Evolutionary conservation across 1,140 invertebrate genomes (phyloP), one percentile per base, ranked within the genome.

Genomic region (Brachionus rotundiformis): DNA sequence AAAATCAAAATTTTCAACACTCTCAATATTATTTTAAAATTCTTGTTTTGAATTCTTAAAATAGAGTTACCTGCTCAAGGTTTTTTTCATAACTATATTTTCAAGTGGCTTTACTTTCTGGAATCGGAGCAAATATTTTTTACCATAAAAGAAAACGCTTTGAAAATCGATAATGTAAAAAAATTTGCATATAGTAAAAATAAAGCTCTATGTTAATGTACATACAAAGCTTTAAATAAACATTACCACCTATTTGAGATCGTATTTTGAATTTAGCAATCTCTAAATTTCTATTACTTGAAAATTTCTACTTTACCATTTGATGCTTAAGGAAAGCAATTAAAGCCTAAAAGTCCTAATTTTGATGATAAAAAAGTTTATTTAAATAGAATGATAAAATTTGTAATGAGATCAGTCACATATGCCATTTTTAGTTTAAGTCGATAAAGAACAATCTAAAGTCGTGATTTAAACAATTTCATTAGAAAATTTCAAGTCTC

Each of bases 151-250:
- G n/a, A 54, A 54, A 16, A 54, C 47, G 47, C 47, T 54, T 54
- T 54, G 19, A 54, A 54, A 54, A 54, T 54, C 47, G 47, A 54
- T 54, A 54, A 54, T 54, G 47, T 19, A 54, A 54, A n/a, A 23
- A 54, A 7, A 54, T 54, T 3, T 54, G 47, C 47, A 54, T 19
- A 54, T 19, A 54, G 16, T 7, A 23, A 25, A 54, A 23, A 54
- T 23, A 19, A 23, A 54, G 16, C 16, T 54, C 0, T 54, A 54
- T 54, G 47, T 25, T 54, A 19, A 19, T 54, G 47, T 54, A 25
- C 23, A 54, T 54, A 8, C n/a, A 19, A 54, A 54, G 8, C 47
- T 16, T 54, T 54, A 54, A 19, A 54, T 54, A 54, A 54, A 54
- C 47, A 54, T 54, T 54, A 54, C 47, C 47, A 54, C 47, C 47